A percentile compares a stretch with the other conserved stretches of the same genome.
Evolutionary conservation across 2,113 vertebrate species (phyloP).

Genomic region (Leucopsar rothschildi): DNA sequence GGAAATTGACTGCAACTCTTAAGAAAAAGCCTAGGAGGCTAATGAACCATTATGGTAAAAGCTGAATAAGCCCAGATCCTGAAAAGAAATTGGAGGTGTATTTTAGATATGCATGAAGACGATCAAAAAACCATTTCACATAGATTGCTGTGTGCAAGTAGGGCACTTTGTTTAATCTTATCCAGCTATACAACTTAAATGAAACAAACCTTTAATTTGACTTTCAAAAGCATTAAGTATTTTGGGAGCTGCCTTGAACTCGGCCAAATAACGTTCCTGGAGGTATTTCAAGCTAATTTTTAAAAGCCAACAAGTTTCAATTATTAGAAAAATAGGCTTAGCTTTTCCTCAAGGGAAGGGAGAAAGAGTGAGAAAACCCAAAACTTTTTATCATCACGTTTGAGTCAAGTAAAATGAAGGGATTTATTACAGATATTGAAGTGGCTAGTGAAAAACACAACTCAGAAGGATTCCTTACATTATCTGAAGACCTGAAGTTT

Average conservation of each 20-base stretch:
- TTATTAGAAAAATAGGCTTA: not conserved
- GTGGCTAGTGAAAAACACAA: not conserved
- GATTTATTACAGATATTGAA: not conserved
- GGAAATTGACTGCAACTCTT: constrained; percentile 18
- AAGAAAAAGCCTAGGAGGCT: constrained; percentile 29
- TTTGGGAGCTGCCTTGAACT: constrained; percentile 26
- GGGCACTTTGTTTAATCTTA: constrained; percentile 48
- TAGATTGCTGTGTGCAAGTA: constrained; percentile 35
- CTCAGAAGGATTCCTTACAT: not conserved
- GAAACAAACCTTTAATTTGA: constrained; percentile 59
- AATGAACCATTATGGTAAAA: constrained; percentile 51
- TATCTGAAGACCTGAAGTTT: not conserved
- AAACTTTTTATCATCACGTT: not conserved
- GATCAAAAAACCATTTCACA: constrained; percentile 17
- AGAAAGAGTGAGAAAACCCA: not conserved
- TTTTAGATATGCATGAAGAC: constrained; percentile 29
- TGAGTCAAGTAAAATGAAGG: not conserved
- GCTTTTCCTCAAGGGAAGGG: not conserved
- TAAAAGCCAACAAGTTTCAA: not conserved
- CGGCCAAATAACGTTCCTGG: not conserved
- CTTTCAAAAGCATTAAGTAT: constrained; percentile 45
- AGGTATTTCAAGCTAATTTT: constrained; percentile 34
- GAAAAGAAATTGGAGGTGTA: constrained; percentile 32
- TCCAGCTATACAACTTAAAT: constrained; percentile 31
- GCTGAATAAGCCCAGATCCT: constrained; percentile 31